Conservation (phyloP, 2,113 vertebrate species). For the Oreochromis niloticus region DNA sequence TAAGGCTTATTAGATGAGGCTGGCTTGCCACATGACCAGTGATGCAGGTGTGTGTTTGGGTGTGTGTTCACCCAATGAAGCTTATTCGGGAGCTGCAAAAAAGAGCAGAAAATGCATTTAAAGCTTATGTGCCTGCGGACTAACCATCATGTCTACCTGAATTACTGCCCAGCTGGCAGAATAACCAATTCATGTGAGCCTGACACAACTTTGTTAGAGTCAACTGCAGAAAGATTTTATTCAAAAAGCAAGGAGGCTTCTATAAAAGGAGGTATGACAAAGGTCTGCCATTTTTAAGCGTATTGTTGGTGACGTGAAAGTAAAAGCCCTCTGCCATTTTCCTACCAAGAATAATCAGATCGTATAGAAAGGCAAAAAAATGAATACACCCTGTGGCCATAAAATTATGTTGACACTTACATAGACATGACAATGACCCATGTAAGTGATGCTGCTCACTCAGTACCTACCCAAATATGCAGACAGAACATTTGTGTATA, state of each 20-base stretch:
- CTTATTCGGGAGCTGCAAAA: slow-evolving; percentile 28
- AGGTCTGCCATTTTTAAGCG: not conserved
- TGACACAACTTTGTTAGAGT: not conserved
- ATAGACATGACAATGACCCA: not conserved
- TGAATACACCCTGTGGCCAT: not conserved
- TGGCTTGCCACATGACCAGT: slow-evolving; percentile 37
- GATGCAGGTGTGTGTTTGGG: slow-evolving; percentile 50
- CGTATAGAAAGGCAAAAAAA: not conserved
- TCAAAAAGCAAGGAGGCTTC: not conserved
- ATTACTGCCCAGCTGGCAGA: not conserved
- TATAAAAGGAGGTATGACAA: not conserved
- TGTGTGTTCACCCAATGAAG: slow-evolving; percentile 15
- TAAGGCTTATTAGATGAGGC: slow-evolving; percentile 50
- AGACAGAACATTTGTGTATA: not conserved
- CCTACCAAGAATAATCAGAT: not conserved
- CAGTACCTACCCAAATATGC: not conserved
- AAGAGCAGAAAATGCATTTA: slow-evolving; percentile 41
- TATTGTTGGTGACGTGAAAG: not conserved
- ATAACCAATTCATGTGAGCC: not conserved
- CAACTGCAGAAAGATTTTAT: not conserved
- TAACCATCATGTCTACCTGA: slow-evolving; percentile 9
- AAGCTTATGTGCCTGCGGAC: slow-evolving; percentile 8
- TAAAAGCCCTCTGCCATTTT: not conserved
- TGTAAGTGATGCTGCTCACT: not conserved
- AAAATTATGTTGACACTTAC: not conserved